A percentile compares a stretch with the other conserved stretches of the same genome.
These are phyloP conservation scores for Schizopygopsis pylzovi DNA, from an alignment of 2,797 vertebrate genomes.

Conservation along the genomic window DNA sequence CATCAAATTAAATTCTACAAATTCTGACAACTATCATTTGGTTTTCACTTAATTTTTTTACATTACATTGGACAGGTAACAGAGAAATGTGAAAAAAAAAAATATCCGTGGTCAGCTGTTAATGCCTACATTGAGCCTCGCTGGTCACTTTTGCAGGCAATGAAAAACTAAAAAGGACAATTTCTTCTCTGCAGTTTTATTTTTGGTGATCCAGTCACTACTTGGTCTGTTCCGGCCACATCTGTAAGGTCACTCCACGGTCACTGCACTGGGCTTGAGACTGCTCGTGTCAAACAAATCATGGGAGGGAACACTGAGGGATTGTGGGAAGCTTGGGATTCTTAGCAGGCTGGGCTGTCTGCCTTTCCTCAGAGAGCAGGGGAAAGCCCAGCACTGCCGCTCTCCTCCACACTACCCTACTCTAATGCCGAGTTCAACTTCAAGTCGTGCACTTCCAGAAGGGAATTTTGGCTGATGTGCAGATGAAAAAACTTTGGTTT, in stretches of 20 bases:
- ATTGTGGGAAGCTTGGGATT: slow-evolving; percentile 73
- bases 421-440: slow-evolving; percentile 71
- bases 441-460: slow-evolving; percentile 71
- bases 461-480: slow-evolving; percentile 71
- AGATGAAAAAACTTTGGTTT: slow-evolving; percentile 33
- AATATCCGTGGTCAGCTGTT: neutral
- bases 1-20: neutral
- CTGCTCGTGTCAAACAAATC: slow-evolving; percentile 77
- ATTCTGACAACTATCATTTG: neutral
- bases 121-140: neutral
- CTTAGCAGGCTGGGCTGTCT: slow-evolving; percentile 73
- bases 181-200: neutral
- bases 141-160: slow-evolving; percentile 13
- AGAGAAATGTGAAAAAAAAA: neutral
- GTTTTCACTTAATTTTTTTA: neutral
- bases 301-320: slow-evolving; percentile 71
- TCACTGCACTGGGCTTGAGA: slow-evolving; percentile 71
- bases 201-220: slow-evolving; percentile 22
- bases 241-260: slow-evolving; percentile 74
- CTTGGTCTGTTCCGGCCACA: slow-evolving; percentile 58
- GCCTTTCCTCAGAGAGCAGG: slow-evolving; percentile 77
- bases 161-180: neutral
- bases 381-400: slow-evolving; percentile 58
- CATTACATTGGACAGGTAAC: neutral
- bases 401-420: slow-evolving; percentile 57